Conservation (phyloP, 1,140 invertebrate species). For the Lucilia cuprina region DNA sequence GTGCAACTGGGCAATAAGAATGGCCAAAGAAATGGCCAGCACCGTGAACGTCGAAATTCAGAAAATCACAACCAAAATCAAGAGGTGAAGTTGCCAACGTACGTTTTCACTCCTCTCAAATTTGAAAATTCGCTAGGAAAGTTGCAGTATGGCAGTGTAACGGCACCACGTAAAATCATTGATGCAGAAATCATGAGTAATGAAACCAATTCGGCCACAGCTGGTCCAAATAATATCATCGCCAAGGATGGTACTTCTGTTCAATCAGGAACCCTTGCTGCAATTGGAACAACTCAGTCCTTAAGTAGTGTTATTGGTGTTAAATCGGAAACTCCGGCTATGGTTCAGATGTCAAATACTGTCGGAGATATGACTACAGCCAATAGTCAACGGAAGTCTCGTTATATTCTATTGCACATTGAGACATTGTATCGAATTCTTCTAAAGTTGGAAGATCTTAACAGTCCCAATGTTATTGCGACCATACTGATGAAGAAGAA, state of each 20-base stretch:
- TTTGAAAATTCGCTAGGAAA: constrained; percentile 93
- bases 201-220: constrained; percentile 51
- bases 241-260: constrained; percentile 13
- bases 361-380: constrained; percentile 46
- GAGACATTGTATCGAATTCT: constrained; percentile 77
- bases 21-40: constrained; percentile 56
- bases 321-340: constrained; percentile 38
- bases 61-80: constrained; percentile 62
- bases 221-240: neutral
- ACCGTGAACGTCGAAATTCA: constrained; percentile 66
- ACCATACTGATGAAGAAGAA: constrained; percentile 70
- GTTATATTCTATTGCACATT: constrained; percentile 81
- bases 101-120: constrained; percentile 78
- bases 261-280: neutral
- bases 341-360: constrained; percentile 14
- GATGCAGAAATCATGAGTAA: constrained; percentile 81
- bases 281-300: constrained; percentile 17
- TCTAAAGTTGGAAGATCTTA: constrained; percentile 76
- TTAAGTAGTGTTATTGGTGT: neutral
- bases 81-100: constrained; percentile 61
- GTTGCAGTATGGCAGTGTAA: constrained; percentile 85
- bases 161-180: constrained; percentile 91
- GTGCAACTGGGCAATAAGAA: constrained; percentile 61
- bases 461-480: constrained; percentile 74
- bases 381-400: constrained; percentile 65